phyloP scores from a whole-genome alignment of 2,113 vertebrate genomes.

The Zosterops pallidus region DNA sequence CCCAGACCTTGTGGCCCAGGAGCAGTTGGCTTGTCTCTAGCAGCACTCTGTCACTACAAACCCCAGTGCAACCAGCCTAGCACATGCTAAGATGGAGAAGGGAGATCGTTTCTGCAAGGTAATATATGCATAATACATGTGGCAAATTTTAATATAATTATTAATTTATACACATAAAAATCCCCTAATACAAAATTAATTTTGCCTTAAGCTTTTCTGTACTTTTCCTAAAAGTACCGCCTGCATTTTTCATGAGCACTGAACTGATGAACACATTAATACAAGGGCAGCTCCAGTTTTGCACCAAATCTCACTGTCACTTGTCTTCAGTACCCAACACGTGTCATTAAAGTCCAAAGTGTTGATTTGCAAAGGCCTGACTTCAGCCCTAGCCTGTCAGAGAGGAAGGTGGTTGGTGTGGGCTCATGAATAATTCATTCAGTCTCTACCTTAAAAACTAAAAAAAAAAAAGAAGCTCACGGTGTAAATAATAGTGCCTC shows the following conservation, averaged over 20 bases:
- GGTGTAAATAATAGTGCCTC: background rate
- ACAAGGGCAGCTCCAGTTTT: background rate
- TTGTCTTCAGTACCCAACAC: background rate
- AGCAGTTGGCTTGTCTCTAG: background rate
- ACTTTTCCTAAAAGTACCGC: background rate
- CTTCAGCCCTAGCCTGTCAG: background rate
- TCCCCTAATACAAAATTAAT: slow-evolving; percentile 38
- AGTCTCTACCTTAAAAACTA: background rate
- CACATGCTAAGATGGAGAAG: background rate
- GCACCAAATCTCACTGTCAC: background rate
- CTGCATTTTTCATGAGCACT: slow-evolving; percentile 22
- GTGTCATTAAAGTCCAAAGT: background rate
- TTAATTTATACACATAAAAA: slow-evolving; percentile 45
- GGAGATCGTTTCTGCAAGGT: background rate
- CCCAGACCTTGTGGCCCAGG: background rate
- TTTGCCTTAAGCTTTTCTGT: slow-evolving; percentile 39
- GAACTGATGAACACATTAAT: background rate
- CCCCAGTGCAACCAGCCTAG: background rate
- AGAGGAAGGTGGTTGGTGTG: background rate
- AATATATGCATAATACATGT: slow-evolving; percentile 1
- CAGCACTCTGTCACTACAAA: background rate
- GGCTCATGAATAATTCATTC: background rate
- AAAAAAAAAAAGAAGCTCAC: background rate
- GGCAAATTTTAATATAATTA: slow-evolving; percentile 23
- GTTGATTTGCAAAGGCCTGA: background rate